Percentiles rank a stretch among this genome's conserved stretches.
These are phyloP conservation scores for Sinopyrophorus schimmeli DNA, from an alignment of 2,888 invertebrate genomes.

Conservation along the genomic window DNA sequence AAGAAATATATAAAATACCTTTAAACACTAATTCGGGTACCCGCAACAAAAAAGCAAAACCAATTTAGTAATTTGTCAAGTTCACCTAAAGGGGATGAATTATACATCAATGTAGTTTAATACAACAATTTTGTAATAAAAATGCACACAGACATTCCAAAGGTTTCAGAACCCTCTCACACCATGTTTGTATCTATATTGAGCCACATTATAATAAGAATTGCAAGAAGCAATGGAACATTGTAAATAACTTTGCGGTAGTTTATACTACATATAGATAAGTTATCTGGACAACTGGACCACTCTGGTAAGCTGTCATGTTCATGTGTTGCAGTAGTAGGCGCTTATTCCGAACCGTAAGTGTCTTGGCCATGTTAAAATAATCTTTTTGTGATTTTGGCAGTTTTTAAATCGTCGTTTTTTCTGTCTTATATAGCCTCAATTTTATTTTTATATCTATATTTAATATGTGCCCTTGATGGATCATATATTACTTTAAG, in stretches of 20 bases:
- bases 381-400: constrained; percentile 34
- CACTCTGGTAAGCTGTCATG: constrained; percentile 42
- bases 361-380: constrained; percentile 36
- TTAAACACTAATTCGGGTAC: constrained; percentile 14
- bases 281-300: constrained; percentile 36
- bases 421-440: constrained; percentile 17
- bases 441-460: constrained; percentile 24
- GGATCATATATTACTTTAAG: too few relatives aligned
- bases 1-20: too few relatives aligned
- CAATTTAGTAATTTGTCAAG: constrained; percentile 23
- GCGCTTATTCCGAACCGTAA: constrained; percentile 35
- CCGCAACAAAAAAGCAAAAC: constrained; percentile 8
- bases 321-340: constrained; percentile 39
- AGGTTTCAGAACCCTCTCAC: constrained; percentile 41
- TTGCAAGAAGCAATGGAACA: constrained; percentile 32
- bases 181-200: constrained; percentile 39
- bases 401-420: constrained; percentile 28
- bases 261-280: constrained; percentile 18
- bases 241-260: constrained; percentile 13
- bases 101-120: constrained; percentile 25
- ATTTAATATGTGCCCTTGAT: constrained; percentile 23
- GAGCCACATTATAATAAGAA: constrained; percentile 39
- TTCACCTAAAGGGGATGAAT: constrained; percentile 27
- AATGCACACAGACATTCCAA: constrained; percentile 37
- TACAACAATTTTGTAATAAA: constrained; percentile 30